Conservation (phyloP, 2,888 invertebrate genomes). For the Didymodactylos carnosus region DNA sequence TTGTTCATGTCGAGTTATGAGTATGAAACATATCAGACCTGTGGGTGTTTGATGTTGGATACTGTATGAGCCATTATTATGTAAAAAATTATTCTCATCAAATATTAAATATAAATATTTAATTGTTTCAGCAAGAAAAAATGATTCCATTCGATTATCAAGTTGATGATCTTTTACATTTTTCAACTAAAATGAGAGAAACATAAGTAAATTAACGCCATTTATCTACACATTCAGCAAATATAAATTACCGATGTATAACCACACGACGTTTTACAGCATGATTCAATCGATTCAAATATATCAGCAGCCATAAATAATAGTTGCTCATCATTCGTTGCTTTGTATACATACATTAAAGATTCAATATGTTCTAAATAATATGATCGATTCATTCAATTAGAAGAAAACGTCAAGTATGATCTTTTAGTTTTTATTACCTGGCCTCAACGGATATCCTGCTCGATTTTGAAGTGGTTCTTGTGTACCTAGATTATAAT, state of each 20-base stretch:
- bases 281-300: constrained; percentile 59
- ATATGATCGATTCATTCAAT: not conserved
- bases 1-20: no score
- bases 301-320: constrained; percentile 61
- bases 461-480: constrained; percentile 56
- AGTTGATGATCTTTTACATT: constrained; percentile 78
- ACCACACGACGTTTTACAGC: constrained; percentile 59
- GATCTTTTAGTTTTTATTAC: no score
- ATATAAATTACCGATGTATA: constrained; percentile 83
- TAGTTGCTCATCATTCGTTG: not conserved
- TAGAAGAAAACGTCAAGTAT: not conserved
- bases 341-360: constrained; percentile 7
- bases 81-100: constrained; percentile 84
- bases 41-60: not conserved
- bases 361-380: constrained; percentile 39
- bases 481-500: constrained; percentile 64
- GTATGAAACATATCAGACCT: not conserved
- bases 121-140: constrained; percentile 90
- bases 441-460: constrained; percentile 63
- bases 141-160: constrained; percentile 97
- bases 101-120: constrained; percentile 91
- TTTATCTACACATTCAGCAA: no score
- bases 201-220: no score
- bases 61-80: constrained; percentile 40
- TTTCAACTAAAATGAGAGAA: constrained; percentile 56